Evolutionary conservation across 2,888 invertebrate species (phyloP), one percentile per base, ranked within the genome.

Genomic region (Ichneumon xanthorius): DNA sequence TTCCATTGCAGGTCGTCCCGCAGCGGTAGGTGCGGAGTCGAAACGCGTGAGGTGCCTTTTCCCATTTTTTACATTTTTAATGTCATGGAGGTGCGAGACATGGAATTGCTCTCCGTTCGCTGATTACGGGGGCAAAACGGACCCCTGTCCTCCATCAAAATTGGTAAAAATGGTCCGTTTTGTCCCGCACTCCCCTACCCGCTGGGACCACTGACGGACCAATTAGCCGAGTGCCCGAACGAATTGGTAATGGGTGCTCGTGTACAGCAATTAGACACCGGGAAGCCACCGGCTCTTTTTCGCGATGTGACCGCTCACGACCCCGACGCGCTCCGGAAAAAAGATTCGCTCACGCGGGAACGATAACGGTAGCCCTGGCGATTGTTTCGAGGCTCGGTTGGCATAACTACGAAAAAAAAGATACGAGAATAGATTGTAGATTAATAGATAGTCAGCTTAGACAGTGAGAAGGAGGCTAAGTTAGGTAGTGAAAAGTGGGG

Each of bases 321-420:
- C 72, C 77, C 72, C 61, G 76, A 30, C 68, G 22, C 67, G n/a
- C 72, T 77, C 71, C 80, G 80, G 63, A 80, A 71, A n/a, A 71
- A 45, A 65, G 58, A 67, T 71, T 70, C 16, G 75, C 58, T 67
- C 72, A 37, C 68, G 80, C 85, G 83, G 87, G 87, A 87, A 88
- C 33, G 82, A 58, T 89, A 89, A 88, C 89, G 87, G 88, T 89
- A 48, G 71, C 53, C 55, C 45, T 7, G 58, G 82, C 83, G 63
- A 89, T 89, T 88, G 88, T 89, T 88, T 88, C 73, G 73, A 82
- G 85, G 86, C 83, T 80, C 75, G 68, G 48, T 22, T 22, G 53
- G 22, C 58, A 55, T 30, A 53, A 26, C 61, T 78, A 58, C 19
- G 50, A 63, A 37, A 77, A 80, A 45, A 76, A 71, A 45, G 22